Evolutionary conservation across 2,888 invertebrate genomes (phyloP).

Genomic region (Lycocerus yunnanus): DNA sequence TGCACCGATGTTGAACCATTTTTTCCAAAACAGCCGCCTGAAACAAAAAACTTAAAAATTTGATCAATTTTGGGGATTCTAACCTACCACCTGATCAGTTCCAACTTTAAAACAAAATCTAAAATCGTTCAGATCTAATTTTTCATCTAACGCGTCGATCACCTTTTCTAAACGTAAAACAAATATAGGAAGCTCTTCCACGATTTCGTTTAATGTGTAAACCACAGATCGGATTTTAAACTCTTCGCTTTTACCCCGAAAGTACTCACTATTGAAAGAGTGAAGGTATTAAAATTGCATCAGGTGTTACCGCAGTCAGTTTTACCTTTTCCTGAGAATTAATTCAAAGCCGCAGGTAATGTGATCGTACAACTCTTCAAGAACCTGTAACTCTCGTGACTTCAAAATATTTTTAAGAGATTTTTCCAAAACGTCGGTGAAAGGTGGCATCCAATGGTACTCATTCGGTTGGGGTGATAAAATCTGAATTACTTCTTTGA

Average conservation of each 20-base stretch:
- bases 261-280: slow-evolving; percentile 59
- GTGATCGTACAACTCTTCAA: slow-evolving; percentile 61
- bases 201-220: slow-evolving; percentile 65
- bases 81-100: slow-evolving; percentile 68
- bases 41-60: slow-evolving; percentile 23
- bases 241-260: slow-evolving; percentile 63
- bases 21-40: slow-evolving; percentile 61
- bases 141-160: slow-evolving; percentile 65
- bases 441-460: slow-evolving; percentile 38
- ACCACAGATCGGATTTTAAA: slow-evolving; percentile 66
- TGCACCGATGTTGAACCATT: slow-evolving; percentile 57
- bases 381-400: slow-evolving; percentile 60
- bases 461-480: slow-evolving; percentile 43
- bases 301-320: slow-evolving; percentile 13
- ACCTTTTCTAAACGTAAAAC: slow-evolving; percentile 65
- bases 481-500: slow-evolving; percentile 58
- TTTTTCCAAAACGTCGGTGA: slow-evolving; percentile 46
- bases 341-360: slow-evolving; percentile 59
- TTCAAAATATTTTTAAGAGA: slow-evolving; percentile 55
- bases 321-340: slow-evolving; percentile 63
- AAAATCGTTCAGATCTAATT: slow-evolving; percentile 65
- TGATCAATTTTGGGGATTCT: slow-evolving; percentile 5
- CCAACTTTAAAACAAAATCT: slow-evolving; percentile 67
- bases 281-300: background rate
- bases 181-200: slow-evolving; percentile 67